These are phyloP conservation scores for Otus sunia DNA, from an alignment of 2,113 vertebrate genomes.

Conservation along the genomic window DNA sequence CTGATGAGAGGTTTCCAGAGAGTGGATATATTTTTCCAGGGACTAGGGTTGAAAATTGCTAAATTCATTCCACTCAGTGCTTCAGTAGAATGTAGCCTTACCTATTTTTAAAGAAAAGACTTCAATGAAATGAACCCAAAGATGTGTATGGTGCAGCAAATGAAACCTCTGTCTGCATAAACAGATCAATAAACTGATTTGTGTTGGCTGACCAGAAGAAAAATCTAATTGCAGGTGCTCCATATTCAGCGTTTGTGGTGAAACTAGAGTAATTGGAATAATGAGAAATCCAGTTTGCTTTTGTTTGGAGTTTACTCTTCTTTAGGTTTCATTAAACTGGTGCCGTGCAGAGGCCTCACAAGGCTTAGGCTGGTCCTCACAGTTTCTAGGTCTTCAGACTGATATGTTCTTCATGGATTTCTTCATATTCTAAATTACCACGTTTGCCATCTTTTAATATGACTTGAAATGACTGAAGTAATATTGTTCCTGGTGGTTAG, in stretches of 20 bases:
- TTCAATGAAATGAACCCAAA: constrained; percentile 7
- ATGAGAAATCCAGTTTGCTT: constrained; percentile 62
- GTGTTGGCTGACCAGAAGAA: constrained; percentile 57
- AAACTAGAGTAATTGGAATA: constrained; percentile 51
- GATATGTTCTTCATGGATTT: background rate
- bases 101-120: background rate
- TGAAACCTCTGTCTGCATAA: constrained; percentile 21
- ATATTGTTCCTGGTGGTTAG: background rate
- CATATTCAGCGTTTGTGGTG: background rate
- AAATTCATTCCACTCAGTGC: background rate
- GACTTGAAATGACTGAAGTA: background rate
- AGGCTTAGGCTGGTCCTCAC: background rate
- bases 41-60: background rate
- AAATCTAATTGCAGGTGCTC: constrained; percentile 46
- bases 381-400: background rate
- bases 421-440: background rate
- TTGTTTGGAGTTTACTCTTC: constrained; percentile 49
- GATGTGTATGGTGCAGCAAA: background rate
- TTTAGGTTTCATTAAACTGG: background rate
- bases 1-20: background rate
- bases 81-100: background rate
- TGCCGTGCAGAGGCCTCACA: background rate
- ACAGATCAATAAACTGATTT: constrained; percentile 65
- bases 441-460: background rate
- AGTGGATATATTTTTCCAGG: background rate